Conservation (phyloP, 2,113 vertebrate species). For the Gambusia holbrooki region DNA sequence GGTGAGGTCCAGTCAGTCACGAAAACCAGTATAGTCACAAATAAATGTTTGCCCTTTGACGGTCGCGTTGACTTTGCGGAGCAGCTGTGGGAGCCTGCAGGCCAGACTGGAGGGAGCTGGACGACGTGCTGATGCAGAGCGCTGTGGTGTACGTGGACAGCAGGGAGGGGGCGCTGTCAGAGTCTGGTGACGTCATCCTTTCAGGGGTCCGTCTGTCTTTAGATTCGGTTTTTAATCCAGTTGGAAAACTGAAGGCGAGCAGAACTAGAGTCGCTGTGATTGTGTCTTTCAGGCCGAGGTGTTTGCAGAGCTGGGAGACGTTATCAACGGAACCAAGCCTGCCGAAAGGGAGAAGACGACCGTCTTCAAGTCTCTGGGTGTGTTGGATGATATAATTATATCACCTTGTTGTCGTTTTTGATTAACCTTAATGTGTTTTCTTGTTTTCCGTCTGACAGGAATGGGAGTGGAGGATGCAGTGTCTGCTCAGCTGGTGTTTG, state of each 20-base stretch:
- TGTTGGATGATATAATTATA: background rate
- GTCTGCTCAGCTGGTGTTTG: constrained; percentile 90
- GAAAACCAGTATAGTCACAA: no score
- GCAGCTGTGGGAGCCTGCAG: constrained; percentile 92
- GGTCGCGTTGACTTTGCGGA: background rate
- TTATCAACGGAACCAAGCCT: constrained; percentile 86
- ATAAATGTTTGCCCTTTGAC: no score
- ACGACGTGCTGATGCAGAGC: constrained; percentile 87
- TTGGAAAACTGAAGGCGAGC: no score
- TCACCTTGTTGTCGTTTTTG: background rate
- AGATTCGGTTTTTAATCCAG: background rate
- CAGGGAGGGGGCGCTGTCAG: constrained; percentile 84
- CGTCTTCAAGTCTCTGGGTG: constrained; percentile 95
- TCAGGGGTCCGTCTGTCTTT: constrained; percentile 82
- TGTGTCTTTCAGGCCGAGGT: constrained; percentile 82
- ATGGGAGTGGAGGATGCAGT: constrained; percentile 93
- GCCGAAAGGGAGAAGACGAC: constrained; percentile 90
- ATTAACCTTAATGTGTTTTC: background rate
- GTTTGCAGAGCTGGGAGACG: constrained; percentile 94
- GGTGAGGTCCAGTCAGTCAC: constrained; percentile 75
- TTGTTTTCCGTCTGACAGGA: constrained; percentile 71
- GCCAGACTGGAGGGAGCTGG: constrained; percentile 92
- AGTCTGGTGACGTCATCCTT: constrained; percentile 92
- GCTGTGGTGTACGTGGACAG: constrained; percentile 90
- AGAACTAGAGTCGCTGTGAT: background rate